phyloP scores from a whole-genome alignment of 2,797 vertebrate species.

The Synaphobranchus kaupii region DNA sequence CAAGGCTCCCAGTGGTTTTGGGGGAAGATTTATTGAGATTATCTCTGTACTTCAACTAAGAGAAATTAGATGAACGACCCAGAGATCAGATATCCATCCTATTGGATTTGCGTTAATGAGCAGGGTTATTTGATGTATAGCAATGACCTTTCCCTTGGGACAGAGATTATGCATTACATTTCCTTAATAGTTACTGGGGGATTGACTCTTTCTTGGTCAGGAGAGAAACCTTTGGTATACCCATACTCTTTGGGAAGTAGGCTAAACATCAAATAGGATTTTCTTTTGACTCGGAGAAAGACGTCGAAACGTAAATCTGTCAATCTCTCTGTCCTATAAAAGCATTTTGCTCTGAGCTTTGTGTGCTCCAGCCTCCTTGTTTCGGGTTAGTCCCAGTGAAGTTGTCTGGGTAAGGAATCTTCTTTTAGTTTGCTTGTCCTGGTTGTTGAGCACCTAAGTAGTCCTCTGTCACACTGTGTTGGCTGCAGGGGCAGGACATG shows the following conservation, averaged over 20 bases:
- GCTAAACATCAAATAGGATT: neutral
- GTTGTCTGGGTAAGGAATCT: too few species aligned
- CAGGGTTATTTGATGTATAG: neutral
- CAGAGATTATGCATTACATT: neutral
- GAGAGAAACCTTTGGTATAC: neutral
- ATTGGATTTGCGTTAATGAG: neutral
- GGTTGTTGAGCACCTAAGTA: too few species aligned
- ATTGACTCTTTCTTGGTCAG: slow-evolving; percentile 3
- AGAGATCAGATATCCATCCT: neutral
- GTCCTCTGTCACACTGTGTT: too few species aligned
- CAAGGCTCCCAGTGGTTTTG: neutral
- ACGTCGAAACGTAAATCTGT: too few species aligned
- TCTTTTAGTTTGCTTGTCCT: too few species aligned
- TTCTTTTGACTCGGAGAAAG: too few species aligned
- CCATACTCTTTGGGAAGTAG: neutral
- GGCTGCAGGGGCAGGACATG: neutral
- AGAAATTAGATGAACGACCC: neutral
- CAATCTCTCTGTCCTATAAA: too few species aligned
- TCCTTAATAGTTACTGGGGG: neutral
- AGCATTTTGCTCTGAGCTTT: too few species aligned
- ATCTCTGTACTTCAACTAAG: neutral
- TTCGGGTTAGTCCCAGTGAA: too few species aligned
- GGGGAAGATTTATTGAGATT: neutral
- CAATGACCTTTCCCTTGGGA: neutral
- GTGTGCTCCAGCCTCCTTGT: too few species aligned